Evolutionary conservation across 2,113 vertebrate genomes (phyloP).

Genomic region (Takifugu bimaculatus): DNA sequence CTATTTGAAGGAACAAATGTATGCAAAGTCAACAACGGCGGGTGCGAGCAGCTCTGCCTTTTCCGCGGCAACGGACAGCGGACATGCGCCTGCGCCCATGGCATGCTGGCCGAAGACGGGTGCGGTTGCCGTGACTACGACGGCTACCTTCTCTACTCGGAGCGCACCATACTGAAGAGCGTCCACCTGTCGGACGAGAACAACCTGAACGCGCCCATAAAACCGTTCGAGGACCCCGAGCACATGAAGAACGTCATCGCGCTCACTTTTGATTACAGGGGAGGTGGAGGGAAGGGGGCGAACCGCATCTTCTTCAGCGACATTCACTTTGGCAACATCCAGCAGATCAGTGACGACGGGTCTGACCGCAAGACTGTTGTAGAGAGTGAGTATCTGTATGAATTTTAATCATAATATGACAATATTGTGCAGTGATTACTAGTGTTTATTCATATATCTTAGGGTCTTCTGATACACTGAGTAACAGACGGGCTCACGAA

Average conservation of each 20-base stretch:
- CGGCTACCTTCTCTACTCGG: slow-evolving; percentile 93
- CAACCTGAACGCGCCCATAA: slow-evolving; percentile 93
- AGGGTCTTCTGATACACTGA: too few species aligned
- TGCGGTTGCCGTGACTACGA: slow-evolving; percentile 87
- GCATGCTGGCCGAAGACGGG: slow-evolving; percentile 86
- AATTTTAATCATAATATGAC: too few species aligned
- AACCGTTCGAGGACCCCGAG: slow-evolving; percentile 91
- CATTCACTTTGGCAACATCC: slow-evolving; percentile 98
- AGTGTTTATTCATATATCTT: too few species aligned
- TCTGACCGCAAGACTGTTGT: slow-evolving; percentile 88
- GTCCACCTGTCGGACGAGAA: slow-evolving; percentile 93
- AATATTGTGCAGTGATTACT: not conserved
- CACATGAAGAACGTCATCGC: slow-evolving; percentile 98
- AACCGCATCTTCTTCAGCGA: slow-evolving; percentile 97
- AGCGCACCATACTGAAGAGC: slow-evolving; percentile 96
- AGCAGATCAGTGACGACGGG: slow-evolving; percentile 92
- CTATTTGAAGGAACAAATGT: slow-evolving; percentile 87
- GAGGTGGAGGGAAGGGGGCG: slow-evolving; percentile 80
- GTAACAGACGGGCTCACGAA: too few species aligned
- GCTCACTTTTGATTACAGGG: slow-evolving; percentile 89
- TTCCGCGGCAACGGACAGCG: slow-evolving; percentile 78
- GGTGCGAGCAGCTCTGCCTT: slow-evolving; percentile 93
- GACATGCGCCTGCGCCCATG: slow-evolving; percentile 91
- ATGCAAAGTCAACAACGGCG: slow-evolving; percentile 87
- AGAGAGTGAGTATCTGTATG: slow-evolving; percentile 83